Percentiles rank a stretch among this genome's conserved stretches.
Conservation (phyloP, 2,113 vertebrate species). For the Tyrannus savana region DNA sequence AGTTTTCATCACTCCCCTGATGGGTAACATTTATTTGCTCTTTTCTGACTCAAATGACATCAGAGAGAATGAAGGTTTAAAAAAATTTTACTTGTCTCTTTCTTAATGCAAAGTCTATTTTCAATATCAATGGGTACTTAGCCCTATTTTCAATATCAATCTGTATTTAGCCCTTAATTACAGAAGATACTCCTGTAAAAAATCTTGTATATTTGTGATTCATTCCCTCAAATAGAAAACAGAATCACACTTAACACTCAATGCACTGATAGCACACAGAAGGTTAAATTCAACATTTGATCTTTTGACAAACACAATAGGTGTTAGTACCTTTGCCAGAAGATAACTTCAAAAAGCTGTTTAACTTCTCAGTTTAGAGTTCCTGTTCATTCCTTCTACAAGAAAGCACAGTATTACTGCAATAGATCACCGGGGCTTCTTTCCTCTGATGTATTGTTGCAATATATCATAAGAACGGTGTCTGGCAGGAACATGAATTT, state of each 20-base stretch:
- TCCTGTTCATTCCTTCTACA: constrained; percentile 28
- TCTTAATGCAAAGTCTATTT: not conserved
- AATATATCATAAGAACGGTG: constrained; percentile 56
- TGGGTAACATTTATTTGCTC: not conserved
- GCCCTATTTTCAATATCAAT: not conserved
- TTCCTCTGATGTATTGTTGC: constrained; percentile 66
- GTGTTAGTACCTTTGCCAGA: not conserved
- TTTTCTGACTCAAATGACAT: not conserved
- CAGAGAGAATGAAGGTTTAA: not conserved
- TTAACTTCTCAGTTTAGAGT: constrained; percentile 19
- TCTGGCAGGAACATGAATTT: constrained; percentile 66
- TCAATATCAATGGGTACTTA: not conserved
- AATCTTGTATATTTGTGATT: not conserved
- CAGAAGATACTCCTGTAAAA: not conserved
- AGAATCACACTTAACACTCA: not conserved
- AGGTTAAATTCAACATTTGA: not conserved
- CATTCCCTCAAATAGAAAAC: not conserved
- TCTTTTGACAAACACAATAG: not conserved
- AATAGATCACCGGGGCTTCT: constrained; percentile 41
- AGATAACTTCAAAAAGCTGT: constrained; percentile 42
- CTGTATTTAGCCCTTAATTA: not conserved
- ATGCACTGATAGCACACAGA: not conserved
- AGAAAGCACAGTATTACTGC: not conserved
- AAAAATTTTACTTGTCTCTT: not conserved
- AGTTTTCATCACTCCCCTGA: not conserved